Percentiles rank a stretch among this genome's conserved stretches.
phyloP scores from a whole-genome alignment of 1,140 invertebrate genomes.

The Danaus melanippus region DNA sequence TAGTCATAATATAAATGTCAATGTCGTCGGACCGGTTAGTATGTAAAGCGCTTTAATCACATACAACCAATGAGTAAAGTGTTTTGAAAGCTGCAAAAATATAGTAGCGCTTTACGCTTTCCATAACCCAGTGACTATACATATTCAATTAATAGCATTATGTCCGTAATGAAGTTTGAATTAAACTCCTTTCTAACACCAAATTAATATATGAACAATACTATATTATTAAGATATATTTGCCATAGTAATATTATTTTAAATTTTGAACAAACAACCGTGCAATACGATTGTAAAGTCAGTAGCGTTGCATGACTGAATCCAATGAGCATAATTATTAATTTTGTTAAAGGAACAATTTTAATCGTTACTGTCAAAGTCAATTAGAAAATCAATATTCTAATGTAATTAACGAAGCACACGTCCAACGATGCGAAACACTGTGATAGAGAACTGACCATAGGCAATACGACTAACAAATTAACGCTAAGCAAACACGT shows the following conservation, averaged over 20 bases:
- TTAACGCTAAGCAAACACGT: slow-evolving; percentile 10
- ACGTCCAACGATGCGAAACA: not conserved
- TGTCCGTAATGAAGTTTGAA: no score
- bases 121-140: no score
- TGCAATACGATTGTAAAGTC: slow-evolving; percentile 8
- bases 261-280: no score
- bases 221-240: no score
- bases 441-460: slow-evolving; percentile 15
- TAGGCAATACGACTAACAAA: slow-evolving; percentile 27
- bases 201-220: no score
- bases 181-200: no score
- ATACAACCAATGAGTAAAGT: slow-evolving; percentile 33
- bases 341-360: no score
- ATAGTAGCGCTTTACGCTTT: not conserved
- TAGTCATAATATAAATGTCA: slow-evolving; percentile 60
- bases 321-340: slow-evolving; percentile 6
- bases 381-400: no score
- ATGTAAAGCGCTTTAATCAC: slow-evolving; percentile 45
- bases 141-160: no score
- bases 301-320: slow-evolving; percentile 25
- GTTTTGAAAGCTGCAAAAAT: slow-evolving; percentile 31
- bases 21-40: slow-evolving; percentile 49
- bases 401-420: no score
- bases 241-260: no score
- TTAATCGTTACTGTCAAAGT: no score